Conservation (phyloP, 2,113 vertebrate species). For the Rhinolophus ferrumequinum region DNA sequence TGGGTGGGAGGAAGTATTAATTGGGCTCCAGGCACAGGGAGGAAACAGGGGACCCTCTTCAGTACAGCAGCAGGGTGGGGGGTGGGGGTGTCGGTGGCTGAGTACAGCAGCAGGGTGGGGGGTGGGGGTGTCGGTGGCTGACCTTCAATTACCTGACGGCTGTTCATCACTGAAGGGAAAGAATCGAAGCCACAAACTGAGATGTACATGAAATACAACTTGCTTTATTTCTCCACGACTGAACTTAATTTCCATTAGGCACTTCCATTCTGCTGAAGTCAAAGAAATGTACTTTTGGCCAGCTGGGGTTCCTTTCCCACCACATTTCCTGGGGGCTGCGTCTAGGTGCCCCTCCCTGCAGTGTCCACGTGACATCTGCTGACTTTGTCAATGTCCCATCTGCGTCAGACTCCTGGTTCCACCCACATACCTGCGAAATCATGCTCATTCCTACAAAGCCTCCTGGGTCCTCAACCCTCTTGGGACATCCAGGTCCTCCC, state of each 20-base stretch:
- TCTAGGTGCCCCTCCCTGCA: background rate
- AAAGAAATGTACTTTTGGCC: background rate
- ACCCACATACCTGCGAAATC: fast-evolving
- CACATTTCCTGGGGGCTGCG: background rate
- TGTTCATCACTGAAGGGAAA: fast-evolving
- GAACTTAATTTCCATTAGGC: background rate
- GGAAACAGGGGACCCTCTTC: background rate
- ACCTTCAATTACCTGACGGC: background rate
- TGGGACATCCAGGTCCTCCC: background rate
- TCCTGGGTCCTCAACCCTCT: background rate
- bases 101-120: background rate
- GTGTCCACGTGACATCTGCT: background rate
- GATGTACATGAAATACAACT: fast-evolving
- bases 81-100: too few relatives aligned
- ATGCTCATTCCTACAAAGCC: fast-evolving
- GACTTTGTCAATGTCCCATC: background rate
- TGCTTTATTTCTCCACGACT: background rate
- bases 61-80: background rate
- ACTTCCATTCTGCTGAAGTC: background rate
- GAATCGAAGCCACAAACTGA: background rate
- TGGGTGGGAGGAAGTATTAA: background rate
- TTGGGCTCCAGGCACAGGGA: background rate
- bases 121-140: background rate
- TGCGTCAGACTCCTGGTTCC: background rate
- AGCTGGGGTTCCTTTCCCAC: background rate